A percentile compares a stretch with the other conserved stretches of the same genome.
These are phyloP conservation scores for Dipodomys stephensi DNA, from an alignment of 2,113 vertebrate species.

Conservation along the genomic window DNA sequence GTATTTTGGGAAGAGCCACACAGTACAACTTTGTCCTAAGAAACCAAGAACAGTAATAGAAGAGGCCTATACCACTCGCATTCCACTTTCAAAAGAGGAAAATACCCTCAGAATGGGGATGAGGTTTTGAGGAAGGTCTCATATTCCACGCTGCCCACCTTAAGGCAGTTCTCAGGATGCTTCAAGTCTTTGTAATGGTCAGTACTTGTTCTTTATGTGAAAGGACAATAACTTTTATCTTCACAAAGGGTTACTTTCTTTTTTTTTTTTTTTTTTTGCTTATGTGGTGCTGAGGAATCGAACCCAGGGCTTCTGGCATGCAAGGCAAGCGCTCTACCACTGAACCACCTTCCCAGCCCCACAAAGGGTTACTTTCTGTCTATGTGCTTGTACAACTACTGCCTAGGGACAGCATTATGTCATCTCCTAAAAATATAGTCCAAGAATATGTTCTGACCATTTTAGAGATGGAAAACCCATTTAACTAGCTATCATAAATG, in stretches of 20 bases:
- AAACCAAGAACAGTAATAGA: background rate
- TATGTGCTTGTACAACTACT: background rate
- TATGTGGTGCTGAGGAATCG: too few relatives aligned
- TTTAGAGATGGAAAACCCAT: constrained; percentile 25
- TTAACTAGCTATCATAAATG: background rate
- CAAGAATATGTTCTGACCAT: constrained; percentile 11
- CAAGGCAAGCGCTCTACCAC: too few relatives aligned
- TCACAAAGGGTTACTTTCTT: constrained; percentile 8
- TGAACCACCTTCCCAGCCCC: background rate
- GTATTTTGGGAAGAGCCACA: too few relatives aligned
- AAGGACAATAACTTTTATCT: constrained; percentile 9
- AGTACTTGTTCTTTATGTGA: constrained; percentile 25
- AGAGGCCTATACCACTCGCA: background rate
- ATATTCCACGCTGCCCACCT: background rate
- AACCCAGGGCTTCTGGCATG: too few relatives aligned
- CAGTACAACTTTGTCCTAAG: background rate
- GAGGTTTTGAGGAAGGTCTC: background rate
- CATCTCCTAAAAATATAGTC: background rate
- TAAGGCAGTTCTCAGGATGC: constrained; percentile 9
- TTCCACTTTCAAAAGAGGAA: constrained; percentile 8
- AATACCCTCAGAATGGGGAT: background rate
- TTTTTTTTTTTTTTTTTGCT: background rate
- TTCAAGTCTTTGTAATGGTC: constrained; percentile 36
- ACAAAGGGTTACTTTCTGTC: background rate
- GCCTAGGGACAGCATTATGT: background rate